These are phyloP conservation scores for Torymus texanus DNA, from an alignment of 2,888 invertebrate genomes.

Conservation along the genomic window DNA sequence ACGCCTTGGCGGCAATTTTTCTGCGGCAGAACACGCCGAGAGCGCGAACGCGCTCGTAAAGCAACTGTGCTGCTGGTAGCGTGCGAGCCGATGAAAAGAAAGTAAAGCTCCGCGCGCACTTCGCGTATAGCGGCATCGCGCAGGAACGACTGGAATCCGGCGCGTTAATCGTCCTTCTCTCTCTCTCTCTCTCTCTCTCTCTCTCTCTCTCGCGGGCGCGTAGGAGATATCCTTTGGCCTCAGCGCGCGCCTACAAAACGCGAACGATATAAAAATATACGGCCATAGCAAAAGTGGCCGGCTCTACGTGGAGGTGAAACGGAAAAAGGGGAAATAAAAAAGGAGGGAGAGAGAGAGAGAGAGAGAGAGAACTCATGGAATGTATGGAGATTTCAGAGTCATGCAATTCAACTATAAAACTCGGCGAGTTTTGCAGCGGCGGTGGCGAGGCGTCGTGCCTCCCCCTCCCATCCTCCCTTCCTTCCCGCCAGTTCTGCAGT, in stretches of 20 bases:
- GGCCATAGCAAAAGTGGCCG: conserved; percentile 40
- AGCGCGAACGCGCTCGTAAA: too few relatives aligned
- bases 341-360: conserved; percentile 50
- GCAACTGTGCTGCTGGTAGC: not conserved
- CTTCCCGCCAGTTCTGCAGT: conserved; percentile 72
- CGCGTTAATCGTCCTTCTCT: conserved; percentile 50
- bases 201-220: conserved; percentile 48
- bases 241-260: conserved; percentile 27
- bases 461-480: conserved; percentile 62
- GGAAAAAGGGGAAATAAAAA: conserved; percentile 59
- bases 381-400: conserved; percentile 74
- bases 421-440: conserved; percentile 73
- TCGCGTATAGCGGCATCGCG: conserved; percentile 12
- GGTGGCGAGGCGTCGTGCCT: conserved; percentile 69
- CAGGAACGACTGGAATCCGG: conserved; percentile 49
- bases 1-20: conserved; percentile 41
- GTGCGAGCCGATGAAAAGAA: conserved; percentile 51
- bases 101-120: conserved; percentile 51
- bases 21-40: conserved; percentile 21
- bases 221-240: conserved; percentile 37
- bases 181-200: conserved; percentile 13
- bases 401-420: conserved; percentile 76
- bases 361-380: conserved; percentile 63
- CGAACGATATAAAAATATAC: conserved; percentile 71
- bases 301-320: conserved; percentile 47